Evolutionary conservation across 2,888 invertebrate species (phyloP).

Genomic region (Drosophila affinis): DNA sequence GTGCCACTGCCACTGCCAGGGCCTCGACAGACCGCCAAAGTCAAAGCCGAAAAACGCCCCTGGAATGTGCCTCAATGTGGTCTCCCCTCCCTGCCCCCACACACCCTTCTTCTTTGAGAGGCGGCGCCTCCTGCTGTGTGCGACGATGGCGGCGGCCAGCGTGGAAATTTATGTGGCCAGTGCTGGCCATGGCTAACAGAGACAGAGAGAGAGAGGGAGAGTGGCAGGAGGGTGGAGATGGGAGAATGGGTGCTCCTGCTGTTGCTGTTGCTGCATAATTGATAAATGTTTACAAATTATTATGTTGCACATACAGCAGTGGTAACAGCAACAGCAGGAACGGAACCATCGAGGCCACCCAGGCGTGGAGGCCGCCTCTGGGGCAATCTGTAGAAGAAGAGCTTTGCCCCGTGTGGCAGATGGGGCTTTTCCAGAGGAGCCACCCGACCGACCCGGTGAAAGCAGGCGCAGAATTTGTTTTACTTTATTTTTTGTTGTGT

Average conservation of each 20-base stretch:
- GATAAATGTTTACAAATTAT: slow-evolving; percentile 79
- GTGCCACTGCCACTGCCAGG: slow-evolving; percentile 2
- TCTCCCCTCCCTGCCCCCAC: background rate
- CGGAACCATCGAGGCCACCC: slow-evolving; percentile 60
- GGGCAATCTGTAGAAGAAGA: slow-evolving; percentile 7
- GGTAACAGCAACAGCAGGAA: slow-evolving; percentile 10
- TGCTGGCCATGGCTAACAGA: slow-evolving; percentile 42
- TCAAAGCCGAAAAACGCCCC: slow-evolving; percentile 48
- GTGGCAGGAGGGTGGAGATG: background rate
- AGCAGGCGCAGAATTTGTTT: slow-evolving; percentile 31
- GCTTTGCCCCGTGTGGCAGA: slow-evolving; percentile 5
- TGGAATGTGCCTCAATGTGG: slow-evolving; percentile 33
- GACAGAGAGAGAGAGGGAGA: background rate
- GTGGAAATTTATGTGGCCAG: slow-evolving; percentile 75
- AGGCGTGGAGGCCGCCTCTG: slow-evolving; percentile 44
- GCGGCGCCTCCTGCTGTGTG: slow-evolving; percentile 27
- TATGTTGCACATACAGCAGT: slow-evolving; percentile 72
- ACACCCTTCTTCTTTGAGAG: background rate
- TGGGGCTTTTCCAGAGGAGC: slow-evolving; percentile 7
- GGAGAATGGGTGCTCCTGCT: slow-evolving; percentile 43
- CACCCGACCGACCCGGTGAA: slow-evolving; percentile 45
- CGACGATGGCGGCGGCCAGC: slow-evolving; percentile 57
- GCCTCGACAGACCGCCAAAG: slow-evolving; percentile 36
- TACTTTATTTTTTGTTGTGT: slow-evolving; percentile 2
- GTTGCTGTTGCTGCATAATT: slow-evolving; percentile 76